Evolutionary conservation across 2,888 invertebrate genomes (phyloP), one percentile per base, ranked within the genome.

Genomic region (Sesia bembeciformis): DNA sequence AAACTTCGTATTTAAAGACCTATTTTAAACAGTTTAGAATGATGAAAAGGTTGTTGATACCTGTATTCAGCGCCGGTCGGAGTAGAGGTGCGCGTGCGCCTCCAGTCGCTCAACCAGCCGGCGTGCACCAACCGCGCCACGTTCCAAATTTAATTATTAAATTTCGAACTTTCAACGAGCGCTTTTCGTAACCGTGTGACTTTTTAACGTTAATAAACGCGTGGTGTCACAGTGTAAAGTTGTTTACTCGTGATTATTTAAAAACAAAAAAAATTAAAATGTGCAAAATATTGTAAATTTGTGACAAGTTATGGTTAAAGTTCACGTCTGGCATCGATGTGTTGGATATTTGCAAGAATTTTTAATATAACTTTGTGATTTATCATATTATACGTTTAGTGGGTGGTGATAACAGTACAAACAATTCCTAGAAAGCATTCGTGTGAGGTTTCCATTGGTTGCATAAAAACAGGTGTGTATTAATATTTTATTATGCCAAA

Each of bases 81-180:
- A 59, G 73, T 68, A 57, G 72, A 76, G 74, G 60, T 81, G 86
- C 87, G 87, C 84, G 70, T 74, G 84, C 82, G 84, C 72, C 70
- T 67, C 73, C 86, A 87, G 87, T 87, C 82, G 76, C 72, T 79
- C 81, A 84, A 69, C 69, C 72, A 77, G 74, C 68, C 76, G 72
- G 81, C 68, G 80, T 70, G 67, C 68, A 74, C 66, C 63, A 68
- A 55, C 60, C 60, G 70, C 70, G 76, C 74, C 62, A 64, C 76
- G 73, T 68, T 64, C 64, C 56, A 57, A 66, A 65, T 70, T 68
- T 53, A 64, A 69, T 65, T 70, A 73, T 71, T 57, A 56, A 61
- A 57, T 58, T 60, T 62, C 78, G 76, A 80, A 80, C 81, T 78
- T 78, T 77, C 68, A 68, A 63, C 68, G 70, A 67, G 62, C 60